phyloP scores from a whole-genome alignment of 2,797 vertebrate genomes.

The Gorsachius magnificus region DNA sequence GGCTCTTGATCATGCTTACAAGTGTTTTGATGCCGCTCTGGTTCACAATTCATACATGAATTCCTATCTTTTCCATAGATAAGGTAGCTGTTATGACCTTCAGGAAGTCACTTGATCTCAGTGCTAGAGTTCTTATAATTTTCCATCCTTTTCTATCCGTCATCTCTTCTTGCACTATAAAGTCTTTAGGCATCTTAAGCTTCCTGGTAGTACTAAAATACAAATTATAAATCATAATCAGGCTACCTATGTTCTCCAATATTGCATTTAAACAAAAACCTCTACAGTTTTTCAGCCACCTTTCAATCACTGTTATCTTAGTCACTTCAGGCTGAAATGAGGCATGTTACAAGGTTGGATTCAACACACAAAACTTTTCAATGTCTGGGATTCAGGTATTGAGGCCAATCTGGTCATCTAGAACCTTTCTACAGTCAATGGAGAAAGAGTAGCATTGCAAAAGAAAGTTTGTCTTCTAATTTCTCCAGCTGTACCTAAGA shows the following conservation, averaged over 20 bases:
- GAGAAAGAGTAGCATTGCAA: neutral
- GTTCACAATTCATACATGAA: neutral
- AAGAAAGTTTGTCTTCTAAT: neutral
- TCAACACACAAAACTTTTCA: neutral
- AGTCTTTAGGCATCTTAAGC: neutral
- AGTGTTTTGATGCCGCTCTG: neutral
- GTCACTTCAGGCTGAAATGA: neutral
- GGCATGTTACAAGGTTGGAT: neutral
- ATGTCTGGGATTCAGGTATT: neutral
- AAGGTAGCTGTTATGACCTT: neutral
- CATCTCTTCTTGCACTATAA: neutral
- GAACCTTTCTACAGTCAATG: neutral
- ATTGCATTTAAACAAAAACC: neutral
- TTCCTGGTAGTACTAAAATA: slow-evolving; percentile 1
- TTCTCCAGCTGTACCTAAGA: neutral
- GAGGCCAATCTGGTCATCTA: neutral
- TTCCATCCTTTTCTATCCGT: neutral
- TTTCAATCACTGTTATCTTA: neutral
- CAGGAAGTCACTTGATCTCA: neutral
- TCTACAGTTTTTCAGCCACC: neutral
- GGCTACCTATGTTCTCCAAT: neutral
- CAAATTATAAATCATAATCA: slow-evolving; percentile 24
- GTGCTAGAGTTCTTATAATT: neutral
- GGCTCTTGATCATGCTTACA: neutral
- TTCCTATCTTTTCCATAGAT: neutral